Evolutionary conservation across 2,888 invertebrate species (phyloP).

Genomic region (Macaria notata): DNA sequence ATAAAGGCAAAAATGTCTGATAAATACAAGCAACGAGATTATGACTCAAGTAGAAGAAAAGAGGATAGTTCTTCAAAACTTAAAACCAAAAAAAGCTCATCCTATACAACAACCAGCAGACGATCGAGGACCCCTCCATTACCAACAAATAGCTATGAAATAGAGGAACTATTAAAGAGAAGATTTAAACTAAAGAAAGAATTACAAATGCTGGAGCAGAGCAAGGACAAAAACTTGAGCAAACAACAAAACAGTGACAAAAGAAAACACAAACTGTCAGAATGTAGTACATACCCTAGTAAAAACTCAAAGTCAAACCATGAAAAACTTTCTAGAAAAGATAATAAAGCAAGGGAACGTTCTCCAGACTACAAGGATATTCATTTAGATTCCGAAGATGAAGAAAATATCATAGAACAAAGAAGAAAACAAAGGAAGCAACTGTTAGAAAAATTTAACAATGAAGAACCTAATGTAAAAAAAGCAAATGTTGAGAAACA

Average conservation of each 20-base stretch:
- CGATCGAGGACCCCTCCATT: slow-evolving; percentile 70
- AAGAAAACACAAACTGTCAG: slow-evolving; percentile 45
- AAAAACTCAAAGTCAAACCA: slow-evolving; percentile 7
- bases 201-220: slow-evolving; percentile 54
- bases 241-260: slow-evolving; percentile 33
- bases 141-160: slow-evolving; percentile 50
- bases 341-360: slow-evolving; percentile 25
- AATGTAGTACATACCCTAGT: slow-evolving; percentile 29
- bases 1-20: slow-evolving; percentile 30
- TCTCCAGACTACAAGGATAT: slow-evolving; percentile 83
- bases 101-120: slow-evolving; percentile 33
- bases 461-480: slow-evolving; percentile 29
- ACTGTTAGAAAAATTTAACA: slow-evolving; percentile 83
- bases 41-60: slow-evolving; percentile 47
- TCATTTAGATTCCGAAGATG: slow-evolving; percentile 89
- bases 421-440: slow-evolving; percentile 93
- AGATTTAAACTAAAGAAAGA: slow-evolving; percentile 61
- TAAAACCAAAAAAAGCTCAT: slow-evolving; percentile 44
- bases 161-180: slow-evolving; percentile 65
- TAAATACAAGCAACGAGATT: slow-evolving; percentile 42
- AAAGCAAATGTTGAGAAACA: slow-evolving; percentile 29
- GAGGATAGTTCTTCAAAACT: slow-evolving; percentile 46
- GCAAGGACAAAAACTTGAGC: slow-evolving; percentile 36
- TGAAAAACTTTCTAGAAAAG: slow-evolving; percentile 24
- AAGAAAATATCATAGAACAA: slow-evolving; percentile 95